Base-by-base conservation (phyloP, 1,140 invertebrate species). In the Neocloeon triangulifer region DNA sequence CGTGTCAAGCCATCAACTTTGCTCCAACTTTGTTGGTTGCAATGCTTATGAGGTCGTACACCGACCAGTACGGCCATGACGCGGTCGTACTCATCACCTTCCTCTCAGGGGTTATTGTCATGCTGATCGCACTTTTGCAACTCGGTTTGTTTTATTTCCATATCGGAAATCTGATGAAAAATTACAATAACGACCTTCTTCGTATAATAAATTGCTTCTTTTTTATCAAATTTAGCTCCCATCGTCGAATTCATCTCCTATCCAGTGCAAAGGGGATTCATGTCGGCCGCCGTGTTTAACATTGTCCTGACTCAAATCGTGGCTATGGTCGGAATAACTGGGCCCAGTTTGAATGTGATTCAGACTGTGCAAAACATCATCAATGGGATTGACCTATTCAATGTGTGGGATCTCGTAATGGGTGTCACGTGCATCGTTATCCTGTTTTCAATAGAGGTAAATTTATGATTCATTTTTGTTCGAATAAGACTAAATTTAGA, bases 221-320 rank as follows among this genome's bases (percentile, higher is more conserved):
- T n/a, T 23, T n/a, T 23, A 23, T n/a, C 22, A n/a, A n/a, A n/a
- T 53, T 13, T 51, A 80, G 85, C 80, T 34, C 84, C 85, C 45
- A 52, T 88, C 4, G 72, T 85, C 8, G 76, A 85, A 41, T 84
- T 82, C 46, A 78, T 88, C 14, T 85, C 80, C 2, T 54, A 69
- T 23, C 74, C 81, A n/a, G 81, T 86, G 1, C 78, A 84, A 18
- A 73, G 68, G 32, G 79, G 79, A 2, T 88, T 88, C 44, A 86
- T 80, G 7, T 79, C 79, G 5, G 81, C 81, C 1, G 78, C 79
- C 0, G 77, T 80, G 9, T 52, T 88, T 2, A 81, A 76, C 0
- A 84, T 88, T 35, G 74, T 71, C 1, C 68, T 71, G 15, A 70
- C 76, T 2, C 81, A 89, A 53, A 55, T 86, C 7, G 86, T 77